Evolutionary conservation across 1,140 invertebrate species (phyloP).

Genomic region (Megathymus violae): DNA sequence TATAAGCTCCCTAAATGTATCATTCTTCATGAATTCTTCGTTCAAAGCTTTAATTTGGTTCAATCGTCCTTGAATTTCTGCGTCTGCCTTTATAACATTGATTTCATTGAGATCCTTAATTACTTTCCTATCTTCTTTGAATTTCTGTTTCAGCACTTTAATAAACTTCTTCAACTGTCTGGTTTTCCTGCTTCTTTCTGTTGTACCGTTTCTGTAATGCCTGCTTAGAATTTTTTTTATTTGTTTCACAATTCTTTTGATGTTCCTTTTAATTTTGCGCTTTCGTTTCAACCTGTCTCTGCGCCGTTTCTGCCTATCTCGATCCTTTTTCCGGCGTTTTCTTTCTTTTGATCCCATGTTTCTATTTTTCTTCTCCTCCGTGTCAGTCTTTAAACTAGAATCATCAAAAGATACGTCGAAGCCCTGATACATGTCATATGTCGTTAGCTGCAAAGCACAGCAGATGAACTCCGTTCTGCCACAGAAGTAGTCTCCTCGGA

Average conservation of each 20-base stretch:
- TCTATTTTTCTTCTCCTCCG: slow-evolving; percentile 53
- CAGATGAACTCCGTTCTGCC: slow-evolving; percentile 67
- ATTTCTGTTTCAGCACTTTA: slow-evolving; percentile 61
- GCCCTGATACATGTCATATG: slow-evolving; percentile 67
- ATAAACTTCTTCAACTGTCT: slow-evolving; percentile 68
- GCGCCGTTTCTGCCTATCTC: slow-evolving; percentile 50
- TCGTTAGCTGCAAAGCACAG: slow-evolving; percentile 57
- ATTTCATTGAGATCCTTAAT: slow-evolving; percentile 62
- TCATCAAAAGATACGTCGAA: slow-evolving; percentile 67
- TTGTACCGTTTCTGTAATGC: slow-evolving; percentile 60
- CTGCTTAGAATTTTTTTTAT: slow-evolving; percentile 63
- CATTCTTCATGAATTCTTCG: slow-evolving; percentile 53
- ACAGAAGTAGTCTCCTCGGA: slow-evolving; percentile 67
- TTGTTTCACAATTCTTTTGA: slow-evolving; percentile 61
- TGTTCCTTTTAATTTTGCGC: slow-evolving; percentile 60
- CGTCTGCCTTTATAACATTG: slow-evolving; percentile 59
- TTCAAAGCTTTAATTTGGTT: slow-evolving; percentile 58
- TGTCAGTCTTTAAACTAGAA: slow-evolving; percentile 54
- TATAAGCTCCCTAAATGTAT: slow-evolving; percentile 62
- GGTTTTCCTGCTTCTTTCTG: slow-evolving; percentile 60
- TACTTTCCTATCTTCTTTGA: slow-evolving; percentile 57
- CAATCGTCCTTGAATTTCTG: slow-evolving; percentile 47
- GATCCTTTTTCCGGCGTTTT: slow-evolving; percentile 35
- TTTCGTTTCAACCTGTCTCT: slow-evolving; percentile 56
- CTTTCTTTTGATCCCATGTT: slow-evolving; percentile 48